Evolutionary conservation across 2,113 vertebrate species (phyloP).

Genomic region (Callocephalon fimbriatum): DNA sequence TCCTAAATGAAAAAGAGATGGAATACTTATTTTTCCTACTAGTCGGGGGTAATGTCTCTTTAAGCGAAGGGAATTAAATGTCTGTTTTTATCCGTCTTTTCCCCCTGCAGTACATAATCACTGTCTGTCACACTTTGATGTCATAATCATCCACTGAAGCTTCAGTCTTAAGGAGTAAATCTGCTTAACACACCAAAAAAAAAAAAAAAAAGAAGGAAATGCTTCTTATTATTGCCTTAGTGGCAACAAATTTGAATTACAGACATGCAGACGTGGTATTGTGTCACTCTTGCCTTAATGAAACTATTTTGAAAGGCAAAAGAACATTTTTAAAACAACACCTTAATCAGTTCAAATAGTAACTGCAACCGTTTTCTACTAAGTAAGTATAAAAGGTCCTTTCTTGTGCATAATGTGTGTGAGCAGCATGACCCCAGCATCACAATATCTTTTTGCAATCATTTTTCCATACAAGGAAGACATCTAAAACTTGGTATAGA

Average conservation of each 20-base stretch:
- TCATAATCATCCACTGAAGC: constrained; percentile 80
- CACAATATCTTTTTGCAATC: constrained; percentile 14
- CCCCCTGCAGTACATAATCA: constrained; percentile 75
- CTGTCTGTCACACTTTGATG: constrained; percentile 83
- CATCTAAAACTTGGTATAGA: constrained; percentile 5
- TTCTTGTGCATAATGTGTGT: background rate
- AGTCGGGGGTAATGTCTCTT: constrained; percentile 63
- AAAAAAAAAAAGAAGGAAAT: background rate
- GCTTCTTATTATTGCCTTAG: constrained; percentile 23
- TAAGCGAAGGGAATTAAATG: constrained; percentile 75
- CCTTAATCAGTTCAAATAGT: constrained; percentile 64
- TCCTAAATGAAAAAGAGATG: constrained; percentile 32
- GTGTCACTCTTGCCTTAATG: constrained; percentile 34
- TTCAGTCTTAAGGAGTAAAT: constrained; percentile 75
- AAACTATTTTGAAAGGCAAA: constrained; percentile 52
- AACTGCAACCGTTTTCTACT: constrained; percentile 42
- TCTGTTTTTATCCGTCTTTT: constrained; percentile 73
- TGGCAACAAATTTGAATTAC: constrained; percentile 58
- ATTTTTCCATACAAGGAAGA: background rate
- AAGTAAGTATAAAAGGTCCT: constrained; percentile 12
- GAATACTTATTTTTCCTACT: constrained; percentile 56
- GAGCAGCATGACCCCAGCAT: constrained; percentile 18
- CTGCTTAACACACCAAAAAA: constrained; percentile 65
- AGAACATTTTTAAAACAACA: constrained; percentile 52
- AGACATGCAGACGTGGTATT: background rate